Conservation (phyloP, 2,113 vertebrate species). For the Phoxinus phoxinus region DNA sequence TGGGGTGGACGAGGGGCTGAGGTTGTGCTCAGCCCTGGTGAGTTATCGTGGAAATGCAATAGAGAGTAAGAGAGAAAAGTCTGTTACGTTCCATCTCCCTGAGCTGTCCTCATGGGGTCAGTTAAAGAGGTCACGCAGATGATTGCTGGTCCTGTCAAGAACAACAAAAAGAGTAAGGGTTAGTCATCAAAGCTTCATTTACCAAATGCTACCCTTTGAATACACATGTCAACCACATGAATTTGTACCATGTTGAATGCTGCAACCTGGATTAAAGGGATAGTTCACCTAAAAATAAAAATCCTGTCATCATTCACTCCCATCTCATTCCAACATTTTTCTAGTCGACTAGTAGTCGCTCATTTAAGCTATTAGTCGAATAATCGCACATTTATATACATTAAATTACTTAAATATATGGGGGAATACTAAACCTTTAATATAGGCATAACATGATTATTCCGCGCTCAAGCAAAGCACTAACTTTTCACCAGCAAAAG, state of each 20-base stretch:
- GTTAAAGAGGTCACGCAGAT: background rate
- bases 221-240: background rate
- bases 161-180: background rate
- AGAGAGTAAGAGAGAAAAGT: conserved; percentile 63
- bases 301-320: background rate
- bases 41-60: conserved; percentile 46
- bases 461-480: too few species aligned
- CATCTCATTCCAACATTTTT: background rate
- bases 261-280: background rate
- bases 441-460: too few species aligned
- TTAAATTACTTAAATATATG: too few species aligned
- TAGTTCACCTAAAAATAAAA: background rate
- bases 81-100: conserved; percentile 82
- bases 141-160: conserved; percentile 24
- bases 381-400: too few species aligned
- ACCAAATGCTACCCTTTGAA: background rate
- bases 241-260: conserved; percentile 1
- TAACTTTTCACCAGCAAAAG: too few species aligned
- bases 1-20: conserved; percentile 50
- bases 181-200: conserved; percentile 5
- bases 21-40: conserved; percentile 61
- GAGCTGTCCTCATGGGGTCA: conserved; percentile 56
- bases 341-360: too few species aligned
- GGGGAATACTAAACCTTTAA: too few species aligned
- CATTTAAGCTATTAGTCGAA: too few species aligned